Percentiles rank a stretch among this genome's conserved stretches.
Evolutionary conservation across 2,888 invertebrate genomes (phyloP).

Genomic region (Zelleria hepariella): DNA sequence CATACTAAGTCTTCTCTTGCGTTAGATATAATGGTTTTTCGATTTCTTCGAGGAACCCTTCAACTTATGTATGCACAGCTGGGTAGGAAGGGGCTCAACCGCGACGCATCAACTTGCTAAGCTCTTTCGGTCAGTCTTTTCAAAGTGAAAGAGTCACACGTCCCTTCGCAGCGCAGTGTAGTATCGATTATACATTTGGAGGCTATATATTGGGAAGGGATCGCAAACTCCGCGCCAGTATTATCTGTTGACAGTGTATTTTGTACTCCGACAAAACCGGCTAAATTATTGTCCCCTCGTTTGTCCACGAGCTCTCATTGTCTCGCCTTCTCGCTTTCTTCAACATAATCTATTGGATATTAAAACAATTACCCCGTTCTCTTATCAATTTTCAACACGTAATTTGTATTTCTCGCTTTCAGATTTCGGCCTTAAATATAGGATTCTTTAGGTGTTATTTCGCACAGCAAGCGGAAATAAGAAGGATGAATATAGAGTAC

Average conservation of each 20-base stretch:
- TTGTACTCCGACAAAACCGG: slow-evolving; percentile 34
- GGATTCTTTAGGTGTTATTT: not conserved
- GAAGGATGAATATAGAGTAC: slow-evolving; percentile 8
- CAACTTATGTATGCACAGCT: not conserved
- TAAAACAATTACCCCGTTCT: slow-evolving; percentile 2
- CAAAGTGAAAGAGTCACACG: not conserved
- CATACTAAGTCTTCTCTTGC: too few species aligned
- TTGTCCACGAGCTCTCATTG: slow-evolving; percentile 24
- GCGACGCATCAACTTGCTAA: not conserved
- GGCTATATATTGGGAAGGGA: slow-evolving; percentile 20
- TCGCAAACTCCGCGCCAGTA: slow-evolving; percentile 34
- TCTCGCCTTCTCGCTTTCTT: not conserved
- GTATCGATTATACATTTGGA: slow-evolving; percentile 34
- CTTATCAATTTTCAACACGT: not conserved
- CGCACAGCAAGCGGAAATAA: not conserved
- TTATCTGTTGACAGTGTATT: slow-evolving; percentile 50
- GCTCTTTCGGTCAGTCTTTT: not conserved
- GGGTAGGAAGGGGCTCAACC: not conserved
- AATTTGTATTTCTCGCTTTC: not conserved
- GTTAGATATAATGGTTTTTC: not conserved
- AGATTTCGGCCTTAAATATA: not conserved
- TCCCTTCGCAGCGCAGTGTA: not conserved
- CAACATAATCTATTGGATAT: not conserved
- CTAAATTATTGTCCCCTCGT: slow-evolving; percentile 40
- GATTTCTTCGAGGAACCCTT: not conserved